Evolutionary conservation across 2,888 invertebrate species (phyloP), one percentile per base, ranked within the genome.

Genomic region (Oxycera nigricornis): DNA sequence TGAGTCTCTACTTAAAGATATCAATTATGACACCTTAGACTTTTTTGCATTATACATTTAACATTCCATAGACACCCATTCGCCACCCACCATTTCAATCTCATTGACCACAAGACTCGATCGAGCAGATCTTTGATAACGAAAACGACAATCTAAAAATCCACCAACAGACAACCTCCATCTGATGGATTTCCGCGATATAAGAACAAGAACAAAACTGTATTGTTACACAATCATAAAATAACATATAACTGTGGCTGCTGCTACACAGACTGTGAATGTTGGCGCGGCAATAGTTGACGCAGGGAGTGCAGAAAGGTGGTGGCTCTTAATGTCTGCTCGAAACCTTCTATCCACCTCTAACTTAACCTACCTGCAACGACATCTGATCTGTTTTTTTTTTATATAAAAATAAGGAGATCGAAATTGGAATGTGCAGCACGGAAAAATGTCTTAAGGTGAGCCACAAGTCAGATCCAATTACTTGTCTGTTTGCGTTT

Each of bases 381-480:
- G 17, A 14, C 6, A 46, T 17, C 6, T 7, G 6, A 35, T 35
- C 6, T 7, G 35, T 35, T 7, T 7, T 7, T 7, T 35, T 35
- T 7, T 7, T 35, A 35, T 7, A 50, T 55, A 22, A 3, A 24
- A 55, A 55, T 22, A 24, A 55, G 24, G 17, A 50, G 14, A n/a
- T 30, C 30, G 26, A 20, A 35, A 52, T 28, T 35, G 70, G 70
- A 70, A 70, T 70, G 70, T 52, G 52, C 30, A 52, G 70, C 30
- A 52, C 70, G 31, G 70, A 70, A 70, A 55, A 70, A 70, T 70
- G 55, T 70, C 70, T 70, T 70, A 70, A 70, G 70, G 70, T 70
- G 70, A 70, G 55, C 70, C 55, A 70, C 31, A 70, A 70, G 70
- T 31, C 70, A 70, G 70, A 22, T 70, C 70, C 55, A 52, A 70